Evolutionary conservation across 2,888 invertebrate genomes (phyloP).

Genomic region (Dryocosmus kuriphilus): DNA sequence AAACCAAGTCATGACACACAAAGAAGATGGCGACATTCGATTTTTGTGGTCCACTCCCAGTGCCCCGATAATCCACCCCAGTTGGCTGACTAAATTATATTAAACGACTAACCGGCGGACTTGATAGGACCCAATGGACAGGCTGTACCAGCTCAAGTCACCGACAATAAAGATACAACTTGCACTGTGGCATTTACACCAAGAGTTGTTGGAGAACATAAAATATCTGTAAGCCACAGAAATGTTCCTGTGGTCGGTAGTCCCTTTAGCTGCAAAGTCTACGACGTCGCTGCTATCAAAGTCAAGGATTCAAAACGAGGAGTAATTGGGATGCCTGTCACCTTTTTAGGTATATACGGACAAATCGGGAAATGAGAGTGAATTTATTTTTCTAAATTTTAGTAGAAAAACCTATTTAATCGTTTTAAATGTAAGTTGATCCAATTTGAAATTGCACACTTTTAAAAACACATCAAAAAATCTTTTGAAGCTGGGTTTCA

Average conservation of each 20-base stretch:
- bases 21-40: conserved; percentile 42
- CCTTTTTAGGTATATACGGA: conserved; percentile 86
- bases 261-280: conserved; percentile 96
- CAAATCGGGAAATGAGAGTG: too few relatives aligned
- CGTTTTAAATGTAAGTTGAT: too few relatives aligned
- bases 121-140: conserved; percentile 93
- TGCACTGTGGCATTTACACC: conserved; percentile 96
- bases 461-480: too few relatives aligned
- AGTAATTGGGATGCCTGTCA: conserved; percentile 93
- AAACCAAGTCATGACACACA: conserved; percentile 34
- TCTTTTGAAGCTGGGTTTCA: too few relatives aligned
- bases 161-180: conserved; percentile 88
- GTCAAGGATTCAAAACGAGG: conserved; percentile 94
- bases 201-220: conserved; percentile 93
- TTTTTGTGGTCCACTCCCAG: conserved; percentile 54
- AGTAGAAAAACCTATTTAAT: too few relatives aligned
- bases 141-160: conserved; percentile 92
- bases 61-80: conserved; percentile 59
- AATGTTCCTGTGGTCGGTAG: conserved; percentile 92
- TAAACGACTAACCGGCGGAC: conserved; percentile 75
- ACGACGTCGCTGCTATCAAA: conserved; percentile 95
- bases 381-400: too few relatives aligned
- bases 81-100: conserved; percentile 70
- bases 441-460: too few relatives aligned
- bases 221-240: conserved; percentile 91